phyloP scores from a whole-genome alignment of 30 jellyfish, hydroid and myxozoan species.

The Aurelia aurita region DNA sequence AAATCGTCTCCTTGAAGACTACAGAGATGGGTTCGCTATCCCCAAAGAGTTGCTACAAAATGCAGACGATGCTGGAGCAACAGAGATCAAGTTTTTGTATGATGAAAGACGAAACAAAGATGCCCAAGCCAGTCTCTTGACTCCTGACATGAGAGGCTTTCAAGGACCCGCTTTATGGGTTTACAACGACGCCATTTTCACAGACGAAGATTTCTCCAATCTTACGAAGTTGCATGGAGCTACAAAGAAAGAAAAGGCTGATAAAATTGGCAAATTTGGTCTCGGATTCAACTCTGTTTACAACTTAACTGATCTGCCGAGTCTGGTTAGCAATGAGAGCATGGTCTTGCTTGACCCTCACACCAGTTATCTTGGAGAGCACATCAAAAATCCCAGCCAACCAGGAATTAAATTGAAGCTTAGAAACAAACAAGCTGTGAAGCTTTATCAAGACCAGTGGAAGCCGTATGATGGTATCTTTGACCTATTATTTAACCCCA shows the following conservation, averaged over 20 bases:
- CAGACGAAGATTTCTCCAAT: slow-evolving; percentile 54
- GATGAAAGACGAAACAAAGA: slow-evolving; percentile 58
- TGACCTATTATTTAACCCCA: too few relatives aligned
- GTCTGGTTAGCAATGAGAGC: slow-evolving; percentile 57
- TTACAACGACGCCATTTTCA: slow-evolving; percentile 48
- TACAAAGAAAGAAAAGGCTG: slow-evolving; percentile 55
- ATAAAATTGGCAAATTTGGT: slow-evolving; percentile 73
- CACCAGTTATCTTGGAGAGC: background rate
- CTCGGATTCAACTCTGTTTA: slow-evolving; percentile 76
- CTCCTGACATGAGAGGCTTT: slow-evolving; percentile 46
- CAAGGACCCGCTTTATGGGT: slow-evolving; percentile 86
- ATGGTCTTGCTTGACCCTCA: slow-evolving; percentile 54
- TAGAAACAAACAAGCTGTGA: too few relatives aligned
- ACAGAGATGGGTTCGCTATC: slow-evolving; percentile 70
- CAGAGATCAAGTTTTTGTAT: slow-evolving; percentile 24
- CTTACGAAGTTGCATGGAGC: slow-evolving; percentile 65
- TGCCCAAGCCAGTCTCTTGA: background rate
- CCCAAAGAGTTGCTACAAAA: slow-evolving; percentile 72
- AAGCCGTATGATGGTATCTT: too few relatives aligned
- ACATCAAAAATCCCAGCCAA: too few relatives aligned
- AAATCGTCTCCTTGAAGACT: slow-evolving; percentile 48
- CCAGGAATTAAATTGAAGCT: too few relatives aligned
- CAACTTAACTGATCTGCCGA: slow-evolving; percentile 75
- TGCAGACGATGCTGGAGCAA: slow-evolving; percentile 85
- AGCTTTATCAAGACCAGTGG: too few relatives aligned